Percentiles rank a stretch among this genome's conserved stretches.
Evolutionary conservation across 2,113 vertebrate species (phyloP).

Genomic region (Donacobius atricapilla): DNA sequence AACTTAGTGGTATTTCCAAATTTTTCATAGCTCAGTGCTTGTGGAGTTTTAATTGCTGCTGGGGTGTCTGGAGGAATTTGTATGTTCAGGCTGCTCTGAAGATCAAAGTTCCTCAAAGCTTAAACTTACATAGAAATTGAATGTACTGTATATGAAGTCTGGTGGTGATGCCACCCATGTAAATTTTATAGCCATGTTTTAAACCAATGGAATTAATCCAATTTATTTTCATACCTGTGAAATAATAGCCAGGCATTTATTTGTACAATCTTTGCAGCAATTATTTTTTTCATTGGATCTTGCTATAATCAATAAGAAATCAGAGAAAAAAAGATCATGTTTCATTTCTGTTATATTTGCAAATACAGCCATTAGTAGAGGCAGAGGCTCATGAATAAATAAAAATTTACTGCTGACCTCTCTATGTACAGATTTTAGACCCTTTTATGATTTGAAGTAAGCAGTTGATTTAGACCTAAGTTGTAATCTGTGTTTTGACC

Average conservation of each 20-base stretch:
- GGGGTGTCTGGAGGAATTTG: neutral
- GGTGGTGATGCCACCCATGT: neutral
- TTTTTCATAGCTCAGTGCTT: neutral
- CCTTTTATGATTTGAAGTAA: neutral
- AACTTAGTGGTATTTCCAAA: neutral
- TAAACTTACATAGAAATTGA: neutral
- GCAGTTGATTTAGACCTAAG: neutral
- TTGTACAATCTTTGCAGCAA: neutral
- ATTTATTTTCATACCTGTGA: neutral
- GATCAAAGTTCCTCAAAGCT: neutral
- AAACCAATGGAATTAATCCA: neutral
- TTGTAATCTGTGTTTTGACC: neutral
- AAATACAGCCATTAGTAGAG: neutral
- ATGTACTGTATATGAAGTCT: neutral
- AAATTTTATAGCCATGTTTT: neutral
- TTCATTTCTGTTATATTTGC: neutral
- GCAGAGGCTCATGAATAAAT: neutral
- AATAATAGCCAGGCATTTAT: neutral
- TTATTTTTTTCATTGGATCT: neutral
- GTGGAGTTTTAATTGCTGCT: neutral
- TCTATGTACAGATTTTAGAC: neutral
- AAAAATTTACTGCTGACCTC: neutral
- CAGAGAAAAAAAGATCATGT: neutral
- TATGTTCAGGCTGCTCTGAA: neutral
- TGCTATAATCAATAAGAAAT: neutral